Base-by-base conservation (phyloP, 2,113 vertebrate genomes). In the Myrmophylax atrothorax region DNA sequence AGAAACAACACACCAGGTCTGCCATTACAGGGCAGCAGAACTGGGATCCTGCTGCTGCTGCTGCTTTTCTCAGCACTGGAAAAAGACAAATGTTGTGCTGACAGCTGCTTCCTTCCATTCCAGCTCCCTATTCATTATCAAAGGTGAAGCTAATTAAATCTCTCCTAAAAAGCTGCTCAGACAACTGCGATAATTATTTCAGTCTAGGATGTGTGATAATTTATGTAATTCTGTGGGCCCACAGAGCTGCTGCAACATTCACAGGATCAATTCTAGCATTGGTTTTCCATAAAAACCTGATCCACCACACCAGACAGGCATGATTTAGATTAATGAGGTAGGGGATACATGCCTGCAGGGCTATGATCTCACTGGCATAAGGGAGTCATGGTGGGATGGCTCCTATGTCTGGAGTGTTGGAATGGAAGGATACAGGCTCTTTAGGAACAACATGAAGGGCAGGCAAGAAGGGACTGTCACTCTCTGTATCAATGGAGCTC, bases 91-190 rank as follows among this genome's bases (percentile, higher is more conserved):
- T 68, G 44, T 69, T 70, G 63, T 28, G 53, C 74, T 90, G 67
- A 92, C 93, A 88, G 86, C 86, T 92, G 75, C 58, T 76, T 92
- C 67, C 70, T 96, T 93, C 86, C 76, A 72, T 29, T 49, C 93
- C 79, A 88, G 86, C 62, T 90, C 70, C 62, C 75, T 86, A 44
- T 60, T 93, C 79, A 83, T 96, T 96, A 93, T 79, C 83, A 90
- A 85, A 94, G 86, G 91, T 93, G 91, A 88, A 88, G 31, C 44
- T 94, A 94, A 95, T 95, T 92, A 92, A 83, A 83, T 94, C 56
- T 88, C 70, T 60, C 53, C 79, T 88, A 75, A 88, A 90, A 88
- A 58, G 86, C 79, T 92, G 75, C 58, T 94, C 79, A 92, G 85
- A 75, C 83, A 93, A 84, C 93, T 79, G 56, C 0, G 22, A 35